These are phyloP conservation scores for Temnothorax nylanderi DNA, from an alignment of 1,140 invertebrate species.

Conservation along the genomic window DNA sequence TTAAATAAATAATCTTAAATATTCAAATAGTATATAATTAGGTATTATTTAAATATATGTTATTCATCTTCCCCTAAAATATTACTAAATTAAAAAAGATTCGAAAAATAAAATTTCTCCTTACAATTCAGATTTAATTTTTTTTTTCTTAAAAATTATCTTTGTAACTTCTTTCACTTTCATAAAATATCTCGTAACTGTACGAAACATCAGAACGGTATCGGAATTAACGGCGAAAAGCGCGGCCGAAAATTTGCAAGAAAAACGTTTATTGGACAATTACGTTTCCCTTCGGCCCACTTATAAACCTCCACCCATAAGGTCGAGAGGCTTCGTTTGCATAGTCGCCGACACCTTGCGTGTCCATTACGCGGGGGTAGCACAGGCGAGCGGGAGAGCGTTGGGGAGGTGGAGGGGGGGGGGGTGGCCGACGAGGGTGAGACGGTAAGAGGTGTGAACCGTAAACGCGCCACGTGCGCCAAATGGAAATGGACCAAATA, in stretches of 20 bases:
- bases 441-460: slow-evolving; percentile 78
- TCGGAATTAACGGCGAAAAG: slow-evolving; percentile 30
- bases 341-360: slow-evolving; percentile 81
- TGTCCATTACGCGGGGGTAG: slow-evolving; percentile 77
- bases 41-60: background rate
- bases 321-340: slow-evolving; percentile 77
- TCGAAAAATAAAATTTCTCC: background rate
- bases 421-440: slow-evolving; percentile 46
- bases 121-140: slow-evolving; percentile 1
- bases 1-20: slow-evolving; percentile 7
- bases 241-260: slow-evolving; percentile 43
- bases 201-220: slow-evolving; percentile 15
- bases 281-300: slow-evolving; percentile 55
- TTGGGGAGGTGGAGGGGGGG: background rate
- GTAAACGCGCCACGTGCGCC: slow-evolving; percentile 84
- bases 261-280: slow-evolving; percentile 56
- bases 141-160: background rate
- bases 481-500: slow-evolving; percentile 85
- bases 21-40: background rate
- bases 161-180: background rate
- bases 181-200: background rate
- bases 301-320: slow-evolving; percentile 66
- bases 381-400: slow-evolving; percentile 26
- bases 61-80: background rate
- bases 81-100: background rate